Base-by-base conservation (phyloP, 1,140 invertebrate genomes). In the Procambarus clarkii region DNA sequence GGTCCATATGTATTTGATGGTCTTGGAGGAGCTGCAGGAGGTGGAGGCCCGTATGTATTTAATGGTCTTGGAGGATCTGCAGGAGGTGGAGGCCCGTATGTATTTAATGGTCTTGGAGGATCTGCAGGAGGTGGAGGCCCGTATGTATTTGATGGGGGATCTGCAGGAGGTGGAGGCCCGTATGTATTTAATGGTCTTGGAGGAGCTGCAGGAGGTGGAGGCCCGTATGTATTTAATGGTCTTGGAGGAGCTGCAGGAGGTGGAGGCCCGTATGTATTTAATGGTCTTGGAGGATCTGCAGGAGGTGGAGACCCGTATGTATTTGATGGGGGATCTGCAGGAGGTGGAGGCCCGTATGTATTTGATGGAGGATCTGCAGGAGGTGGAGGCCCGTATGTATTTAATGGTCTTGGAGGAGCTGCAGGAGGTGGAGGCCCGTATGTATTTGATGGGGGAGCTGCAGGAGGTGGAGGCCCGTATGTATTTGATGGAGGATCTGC, bases 131-230 rank as follows among this genome's bases (percentile, higher is more conserved):
- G 76, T 44, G 21, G 81, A n/a, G 24, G 58, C 18, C 88, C 81
- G n/a, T 88, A 88, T n/a, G 50, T 50, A 13, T 80, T 34, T 78
- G 69, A 69, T 44, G 86, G 86, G 24, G 86, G 86, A n/a, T 69
- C 2, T 44, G 80, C 0, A 5, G 58, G 48, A 44, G 80, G 83
- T 21, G 83, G 83, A 18, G 78, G 77, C 2, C 86, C 77, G 44
- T 87, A 87, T 50, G 50, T 50, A 44, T 46, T 7, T 50, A 15
- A 60, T 21, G 85, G 85, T 9, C 3, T 9, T n/a, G 77, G 86
- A n/a, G 78, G 44, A 11, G 5, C 9, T 21, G 77, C 3, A 7
- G 77, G 13, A n/a, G 77, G 77, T 48, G 77, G 77, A 48, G 77
- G 44, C 0, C 77, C 77, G 34, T 77, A 77, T 44, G 24, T 80